These are phyloP conservation scores for Shargacucullia verbasci DNA, from an alignment of 2,888 invertebrate genomes.

Conservation along the genomic window DNA sequence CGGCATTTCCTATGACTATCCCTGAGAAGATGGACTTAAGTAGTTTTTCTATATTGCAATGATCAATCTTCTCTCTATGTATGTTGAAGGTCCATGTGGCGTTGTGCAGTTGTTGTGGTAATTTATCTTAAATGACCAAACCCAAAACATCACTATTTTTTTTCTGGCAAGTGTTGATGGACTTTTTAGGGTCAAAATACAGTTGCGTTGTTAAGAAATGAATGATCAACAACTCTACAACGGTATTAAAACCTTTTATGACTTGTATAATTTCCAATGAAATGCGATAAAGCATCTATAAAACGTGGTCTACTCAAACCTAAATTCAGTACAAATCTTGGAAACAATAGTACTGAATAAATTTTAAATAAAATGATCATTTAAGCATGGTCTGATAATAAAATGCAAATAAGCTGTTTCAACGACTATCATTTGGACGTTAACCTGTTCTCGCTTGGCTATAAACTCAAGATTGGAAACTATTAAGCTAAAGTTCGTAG, in stretches of 20 bases:
- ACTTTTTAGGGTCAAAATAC: constrained; percentile 10
- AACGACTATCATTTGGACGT: constrained; percentile 66
- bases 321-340: constrained; percentile 10
- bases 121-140: constrained; percentile 16
- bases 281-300: neutral
- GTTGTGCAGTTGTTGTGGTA: constrained; percentile 35
- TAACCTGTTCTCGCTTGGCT: constrained; percentile 68
- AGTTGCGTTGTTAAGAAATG: neutral
- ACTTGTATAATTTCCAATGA: constrained; percentile 1
- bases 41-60: too few relatives aligned
- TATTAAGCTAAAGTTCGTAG: constrained; percentile 63
- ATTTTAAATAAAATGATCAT: constrained; percentile 61
- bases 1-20: too few relatives aligned
- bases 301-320: neutral
- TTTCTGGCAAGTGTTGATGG: constrained; percentile 14
- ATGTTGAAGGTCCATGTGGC: neutral
- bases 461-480: constrained; percentile 60
- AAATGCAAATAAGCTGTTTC: constrained; percentile 70
- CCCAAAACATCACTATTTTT: constrained; percentile 12
- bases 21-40: too few relatives aligned
- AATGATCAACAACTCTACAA: too few relatives aligned
- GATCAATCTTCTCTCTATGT: too few relatives aligned
- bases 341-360: constrained; percentile 54
- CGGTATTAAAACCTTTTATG: neutral
- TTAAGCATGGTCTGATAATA: constrained; percentile 61